These are phyloP conservation scores for Enteromius afrohamiltoni DNA, from an alignment of 2,797 vertebrate species.

Conservation along the genomic window DNA sequence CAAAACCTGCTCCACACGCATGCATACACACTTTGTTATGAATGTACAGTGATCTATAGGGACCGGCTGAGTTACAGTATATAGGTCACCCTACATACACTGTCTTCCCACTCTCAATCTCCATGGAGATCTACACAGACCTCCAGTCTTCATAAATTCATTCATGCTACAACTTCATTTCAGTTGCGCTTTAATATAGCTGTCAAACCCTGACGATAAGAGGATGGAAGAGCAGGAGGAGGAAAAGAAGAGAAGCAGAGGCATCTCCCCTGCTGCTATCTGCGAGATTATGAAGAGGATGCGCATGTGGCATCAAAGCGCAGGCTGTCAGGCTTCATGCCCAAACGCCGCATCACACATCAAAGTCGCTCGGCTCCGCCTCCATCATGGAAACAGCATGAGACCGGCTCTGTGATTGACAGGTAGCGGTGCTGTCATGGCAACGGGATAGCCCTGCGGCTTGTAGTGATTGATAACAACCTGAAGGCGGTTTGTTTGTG, in stretches of 20 bases:
- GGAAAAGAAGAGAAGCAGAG: conserved; percentile 13
- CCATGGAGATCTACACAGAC: conserved; percentile 21
- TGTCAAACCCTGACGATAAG: conserved; percentile 15
- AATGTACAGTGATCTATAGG: conserved; percentile 31
- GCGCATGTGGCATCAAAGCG: conserved; percentile 30
- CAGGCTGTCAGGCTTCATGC: conserved; percentile 43
- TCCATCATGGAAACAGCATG: conserved; percentile 47
- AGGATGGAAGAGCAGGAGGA: background rate
- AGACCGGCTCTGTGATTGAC: conserved; percentile 34
- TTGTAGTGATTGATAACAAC: background rate
- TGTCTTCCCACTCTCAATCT: background rate
- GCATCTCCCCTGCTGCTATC: conserved; percentile 24
- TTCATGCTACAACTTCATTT: conserved; percentile 30
- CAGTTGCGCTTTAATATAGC: conserved; percentile 33
- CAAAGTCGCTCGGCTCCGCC: conserved; percentile 42
- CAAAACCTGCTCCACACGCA: background rate
- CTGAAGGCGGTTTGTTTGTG: background rate
- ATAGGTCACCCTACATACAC: conserved; percentile 42
- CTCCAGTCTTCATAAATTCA: background rate
- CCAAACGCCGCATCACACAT: conserved; percentile 35
- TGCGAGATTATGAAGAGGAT: conserved; percentile 30
- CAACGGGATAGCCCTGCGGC: conserved; percentile 44
- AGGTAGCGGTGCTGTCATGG: conserved; percentile 51
- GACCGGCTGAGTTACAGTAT: conserved; percentile 32
- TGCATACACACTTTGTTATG: background rate